Conservation (phyloP, 2,888 invertebrate species). For the Leucania comma region DNA sequence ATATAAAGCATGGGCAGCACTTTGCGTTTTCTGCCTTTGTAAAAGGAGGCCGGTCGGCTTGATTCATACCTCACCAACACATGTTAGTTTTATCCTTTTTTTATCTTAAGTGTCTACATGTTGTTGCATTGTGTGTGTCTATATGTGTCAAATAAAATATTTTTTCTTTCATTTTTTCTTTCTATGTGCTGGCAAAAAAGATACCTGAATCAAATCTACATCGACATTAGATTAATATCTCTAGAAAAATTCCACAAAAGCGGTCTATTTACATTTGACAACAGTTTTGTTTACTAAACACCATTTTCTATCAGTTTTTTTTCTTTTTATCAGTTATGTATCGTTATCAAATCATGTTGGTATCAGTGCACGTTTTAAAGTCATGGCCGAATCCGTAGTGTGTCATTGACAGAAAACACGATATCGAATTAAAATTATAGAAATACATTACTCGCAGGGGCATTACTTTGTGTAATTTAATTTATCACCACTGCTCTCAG, state of each 20-base stretch:
- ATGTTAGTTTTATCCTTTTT: no score
- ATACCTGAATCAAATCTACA: slow-evolving; percentile 4
- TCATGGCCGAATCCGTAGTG: slow-evolving; percentile 66
- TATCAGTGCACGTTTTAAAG: slow-evolving; percentile 71
- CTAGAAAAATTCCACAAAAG: slow-evolving; percentile 30
- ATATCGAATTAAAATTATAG: no score
- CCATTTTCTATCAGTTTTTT: slow-evolving; percentile 40
- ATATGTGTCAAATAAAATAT: no score
- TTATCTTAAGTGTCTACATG: no score
- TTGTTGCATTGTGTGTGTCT: no score
- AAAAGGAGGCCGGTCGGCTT: not conserved
- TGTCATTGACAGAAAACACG: no score
- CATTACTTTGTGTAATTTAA: no score
- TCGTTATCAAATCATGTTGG: slow-evolving; percentile 58
- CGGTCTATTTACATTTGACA: not conserved
- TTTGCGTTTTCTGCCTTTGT: not conserved
- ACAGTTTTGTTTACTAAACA: slow-evolving; percentile 71
- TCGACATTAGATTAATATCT: slow-evolving; percentile 31
- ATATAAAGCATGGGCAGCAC: no score
- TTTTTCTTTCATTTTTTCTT: no score
- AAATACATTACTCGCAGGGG: no score
- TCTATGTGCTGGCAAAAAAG: not conserved
- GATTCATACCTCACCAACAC: not conserved
- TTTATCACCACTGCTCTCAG: no score
- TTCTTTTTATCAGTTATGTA: slow-evolving; percentile 67